Conservation (phyloP, 2,888 invertebrate genomes). For the Meteorus colon region DNA sequence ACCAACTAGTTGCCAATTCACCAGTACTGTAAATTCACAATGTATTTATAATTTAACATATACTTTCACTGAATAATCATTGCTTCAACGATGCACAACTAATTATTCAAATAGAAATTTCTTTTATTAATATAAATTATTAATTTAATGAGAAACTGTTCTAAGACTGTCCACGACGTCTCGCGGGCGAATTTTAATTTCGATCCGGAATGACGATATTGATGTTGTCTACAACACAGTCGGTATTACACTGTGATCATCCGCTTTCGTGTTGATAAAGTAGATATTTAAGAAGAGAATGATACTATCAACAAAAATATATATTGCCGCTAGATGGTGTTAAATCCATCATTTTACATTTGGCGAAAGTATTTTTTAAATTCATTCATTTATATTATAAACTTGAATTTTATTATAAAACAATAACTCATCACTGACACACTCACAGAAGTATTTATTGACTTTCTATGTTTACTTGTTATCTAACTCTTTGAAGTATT, state of each 20-base stretch:
- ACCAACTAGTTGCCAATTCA: slow-evolving; percentile 87
- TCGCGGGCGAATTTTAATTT: not conserved
- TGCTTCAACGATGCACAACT: not conserved
- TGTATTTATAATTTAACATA: not conserved
- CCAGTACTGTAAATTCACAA: slow-evolving; percentile 79
- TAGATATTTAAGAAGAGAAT: no score
- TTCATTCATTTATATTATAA: no score
- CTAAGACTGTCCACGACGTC: not conserved
- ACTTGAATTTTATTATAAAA: no score
- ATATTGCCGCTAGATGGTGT: not conserved
- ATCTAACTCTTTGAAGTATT: no score
- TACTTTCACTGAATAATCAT: not conserved
- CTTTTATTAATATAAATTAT: not conserved
- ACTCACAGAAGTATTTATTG: no score
- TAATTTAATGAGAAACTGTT: not conserved
- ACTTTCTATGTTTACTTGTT: no score
- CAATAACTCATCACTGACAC: no score
- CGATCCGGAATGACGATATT: not conserved
- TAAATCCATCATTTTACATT: not conserved
- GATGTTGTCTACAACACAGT: not conserved
- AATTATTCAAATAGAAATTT: not conserved
- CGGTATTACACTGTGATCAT: not conserved
- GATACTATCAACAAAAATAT: not conserved
- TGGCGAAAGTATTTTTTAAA: no score
- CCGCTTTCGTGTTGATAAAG: not conserved